phyloP scores from a whole-genome alignment of 2,888 invertebrate genomes.

The Fragum whitleyi region DNA sequence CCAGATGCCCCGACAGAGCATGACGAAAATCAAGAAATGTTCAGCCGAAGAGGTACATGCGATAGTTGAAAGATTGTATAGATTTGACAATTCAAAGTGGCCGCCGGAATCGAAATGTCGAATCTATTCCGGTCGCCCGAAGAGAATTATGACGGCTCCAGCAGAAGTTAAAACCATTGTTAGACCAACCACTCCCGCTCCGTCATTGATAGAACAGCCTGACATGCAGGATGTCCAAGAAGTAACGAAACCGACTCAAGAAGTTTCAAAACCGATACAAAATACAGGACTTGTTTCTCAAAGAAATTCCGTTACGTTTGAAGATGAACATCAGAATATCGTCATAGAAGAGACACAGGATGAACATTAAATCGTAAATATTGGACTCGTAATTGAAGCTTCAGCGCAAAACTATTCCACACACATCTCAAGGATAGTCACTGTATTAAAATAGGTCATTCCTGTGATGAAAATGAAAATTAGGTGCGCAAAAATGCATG shows the following conservation, averaged over 20 bases:
- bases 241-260: too few relatives aligned
- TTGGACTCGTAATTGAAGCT: too few relatives aligned
- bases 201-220: constrained; percentile 1
- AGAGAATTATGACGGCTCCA: constrained; percentile 44
- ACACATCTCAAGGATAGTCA: too few relatives aligned
- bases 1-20: constrained; percentile 66
- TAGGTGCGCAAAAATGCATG: too few relatives aligned
- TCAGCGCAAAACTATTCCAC: too few relatives aligned
- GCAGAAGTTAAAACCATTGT: constrained; percentile 20
- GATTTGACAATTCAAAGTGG: constrained; percentile 62
- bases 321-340: background rate
- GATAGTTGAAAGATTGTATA: constrained; percentile 72
- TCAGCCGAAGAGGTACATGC: constrained; percentile 72
- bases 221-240: background rate
- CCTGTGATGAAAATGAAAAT: too few relatives aligned
- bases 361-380: background rate
- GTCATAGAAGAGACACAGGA: background rate
- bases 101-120: constrained; percentile 61
- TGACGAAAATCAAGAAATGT: constrained; percentile 68
- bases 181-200: background rate
- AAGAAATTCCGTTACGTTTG: constrained; percentile 1
- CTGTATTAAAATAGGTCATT: too few relatives aligned
- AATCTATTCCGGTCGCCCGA: constrained; percentile 54
- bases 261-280: background rate
- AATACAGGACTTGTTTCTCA: background rate